phyloP scores from a whole-genome alignment of 2,888 invertebrate species.

The Parnassius orleans region DNA sequence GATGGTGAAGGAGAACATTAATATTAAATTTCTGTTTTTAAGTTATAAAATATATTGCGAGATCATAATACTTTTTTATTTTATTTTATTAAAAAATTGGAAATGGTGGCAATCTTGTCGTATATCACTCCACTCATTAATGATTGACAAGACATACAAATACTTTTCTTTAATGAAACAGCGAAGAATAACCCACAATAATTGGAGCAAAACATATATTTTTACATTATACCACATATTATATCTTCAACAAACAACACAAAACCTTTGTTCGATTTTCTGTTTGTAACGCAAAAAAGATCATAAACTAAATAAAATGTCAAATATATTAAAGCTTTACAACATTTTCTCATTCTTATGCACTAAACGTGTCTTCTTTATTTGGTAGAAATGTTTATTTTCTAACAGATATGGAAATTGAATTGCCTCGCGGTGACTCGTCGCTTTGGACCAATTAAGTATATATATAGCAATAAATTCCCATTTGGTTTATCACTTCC shows the following conservation, averaged over 20 bases:
- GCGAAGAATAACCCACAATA: no score
- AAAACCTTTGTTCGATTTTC: slow-evolving; percentile 12
- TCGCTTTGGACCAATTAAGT: slow-evolving; percentile 49
- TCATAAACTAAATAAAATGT: slow-evolving; percentile 26
- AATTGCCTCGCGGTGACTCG: slow-evolving; percentile 41
- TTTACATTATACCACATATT: neutral
- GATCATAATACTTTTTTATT: no score
- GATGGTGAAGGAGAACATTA: no score
- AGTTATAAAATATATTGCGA: no score
- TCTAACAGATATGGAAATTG: slow-evolving; percentile 50
- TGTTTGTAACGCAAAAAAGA: slow-evolving; percentile 6
- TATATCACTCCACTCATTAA: no score
- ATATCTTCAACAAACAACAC: slow-evolving; percentile 8
- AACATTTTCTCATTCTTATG: slow-evolving; percentile 18
- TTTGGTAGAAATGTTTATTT: slow-evolving; percentile 33
- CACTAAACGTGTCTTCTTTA: slow-evolving; percentile 28
- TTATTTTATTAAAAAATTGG: no score
- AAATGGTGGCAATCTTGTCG: no score
- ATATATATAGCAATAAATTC: slow-evolving; percentile 56
- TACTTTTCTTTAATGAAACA: no score
- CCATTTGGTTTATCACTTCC: slow-evolving; percentile 46
- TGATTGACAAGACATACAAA: no score
- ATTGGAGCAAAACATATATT: no score
- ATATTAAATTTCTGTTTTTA: no score
- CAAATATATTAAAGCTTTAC: slow-evolving; percentile 24